Evolutionary conservation across 2,113 vertebrate genomes (phyloP), one percentile per base, ranked within the genome.

Genomic region (Synchiropus splendidus): DNA sequence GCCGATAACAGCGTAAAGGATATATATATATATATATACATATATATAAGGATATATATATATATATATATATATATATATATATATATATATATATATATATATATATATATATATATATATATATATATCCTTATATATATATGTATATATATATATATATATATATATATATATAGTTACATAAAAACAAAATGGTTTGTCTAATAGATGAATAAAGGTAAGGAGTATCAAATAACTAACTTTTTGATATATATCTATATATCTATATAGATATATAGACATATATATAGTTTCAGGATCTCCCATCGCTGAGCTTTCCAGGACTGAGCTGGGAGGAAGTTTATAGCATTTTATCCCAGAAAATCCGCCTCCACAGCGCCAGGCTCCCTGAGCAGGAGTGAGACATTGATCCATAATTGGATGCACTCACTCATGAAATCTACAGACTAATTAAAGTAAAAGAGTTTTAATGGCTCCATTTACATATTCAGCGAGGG

Each of bases 391-490:
- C 14, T 64, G 65, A 34, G 67, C 54, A 77, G 80, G 71, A 77
- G 79, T 67, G 64, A 83, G 76, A 83, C 81, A 83, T 82, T 79
- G 78, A 86, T 81, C 78, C 81, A 80, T 83, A 83, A 80, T 80
- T 80, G 74, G 77, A 83, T 68, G 72, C 77, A 73, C 58, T 78
- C 72, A 75, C 60, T 79, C 74, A 77, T 83, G 66, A 86, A 83
- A 83, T 81, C 67, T 76, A 74, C 70, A 64, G 75, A 79, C 70
- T 82, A 83, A 84, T 84, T 82, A 82, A 84, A 81, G 77, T 73
- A 78, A 78, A 65, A 70, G 74, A 69, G 67, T 70, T 75, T 77
- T 74, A 74, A 75, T 77, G 73, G 74, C 61, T 42, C 31, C 51
- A 75, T 80, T 80, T 81, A 78, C 73, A 75, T 76, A 78, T 76